phyloP scores from a whole-genome alignment of 2,888 invertebrate genomes.

The Empis livida region DNA sequence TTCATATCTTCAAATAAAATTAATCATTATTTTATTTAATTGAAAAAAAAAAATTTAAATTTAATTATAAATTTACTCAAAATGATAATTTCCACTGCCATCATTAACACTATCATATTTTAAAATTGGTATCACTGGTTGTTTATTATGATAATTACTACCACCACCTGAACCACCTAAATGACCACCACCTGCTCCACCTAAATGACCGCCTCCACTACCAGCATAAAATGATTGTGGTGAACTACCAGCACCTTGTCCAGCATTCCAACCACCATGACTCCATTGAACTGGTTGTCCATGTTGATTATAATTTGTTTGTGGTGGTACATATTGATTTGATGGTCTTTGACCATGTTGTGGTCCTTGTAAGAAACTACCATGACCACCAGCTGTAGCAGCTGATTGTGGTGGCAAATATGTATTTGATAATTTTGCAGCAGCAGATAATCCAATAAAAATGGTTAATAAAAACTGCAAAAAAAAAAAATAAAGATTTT shows the following conservation, averaged over 20 bases:
- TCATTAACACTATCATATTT: slow-evolving; percentile 47
- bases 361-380: slow-evolving; percentile 16
- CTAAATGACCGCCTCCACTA: neutral
- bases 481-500: neutral
- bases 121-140: slow-evolving; percentile 43
- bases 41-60: neutral
- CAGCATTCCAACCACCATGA: slow-evolving; percentile 4
- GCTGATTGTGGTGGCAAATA: slow-evolving; percentile 25
- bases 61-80: slow-evolving; percentile 41
- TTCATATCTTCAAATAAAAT: slow-evolving; percentile 38
- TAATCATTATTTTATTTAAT: neutral
- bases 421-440: slow-evolving; percentile 22
- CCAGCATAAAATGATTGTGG: neutral
- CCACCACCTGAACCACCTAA: slow-evolving; percentile 7
- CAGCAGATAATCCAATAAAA: slow-evolving; percentile 17
- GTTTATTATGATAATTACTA: slow-evolving; percentile 16
- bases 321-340: slow-evolving; percentile 22
- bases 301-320: slow-evolving; percentile 15
- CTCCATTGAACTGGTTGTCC: slow-evolving; percentile 9
- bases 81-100: slow-evolving; percentile 50
- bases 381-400: slow-evolving; percentile 16
- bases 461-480: slow-evolving; percentile 14
- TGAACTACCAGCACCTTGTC: neutral
- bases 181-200: too few species aligned
- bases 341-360: slow-evolving; percentile 12